Evolutionary conservation across 1,140 invertebrate species (phyloP).

Genomic region (Apis cerana): DNA sequence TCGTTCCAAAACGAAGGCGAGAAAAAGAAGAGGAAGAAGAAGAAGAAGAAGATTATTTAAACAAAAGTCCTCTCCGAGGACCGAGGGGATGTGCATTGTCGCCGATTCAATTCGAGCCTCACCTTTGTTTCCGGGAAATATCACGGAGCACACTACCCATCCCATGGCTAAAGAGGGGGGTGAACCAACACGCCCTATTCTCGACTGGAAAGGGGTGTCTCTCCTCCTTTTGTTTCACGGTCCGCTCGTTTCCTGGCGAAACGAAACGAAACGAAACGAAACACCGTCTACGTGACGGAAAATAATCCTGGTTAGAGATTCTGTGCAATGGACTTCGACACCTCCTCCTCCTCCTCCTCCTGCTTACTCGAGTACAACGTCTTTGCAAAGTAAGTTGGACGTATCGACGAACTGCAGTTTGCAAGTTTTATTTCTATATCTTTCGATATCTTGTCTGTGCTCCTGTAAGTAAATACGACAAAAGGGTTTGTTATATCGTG

Average conservation of each 20-base stretch:
- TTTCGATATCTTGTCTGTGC: no score
- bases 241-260: background rate
- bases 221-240: background rate
- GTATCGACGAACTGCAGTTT: no score
- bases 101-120: slow-evolving; percentile 1
- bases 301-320: background rate
- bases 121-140: slow-evolving; percentile 18
- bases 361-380: no score
- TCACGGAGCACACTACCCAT: background rate
- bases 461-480: no score
- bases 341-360: no score
- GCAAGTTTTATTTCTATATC: no score
- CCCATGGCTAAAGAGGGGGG: no score
- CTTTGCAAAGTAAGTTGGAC: no score
- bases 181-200: background rate
- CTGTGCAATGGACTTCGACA: background rate
- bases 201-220: background rate
- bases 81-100: background rate
- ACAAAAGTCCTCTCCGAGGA: background rate
- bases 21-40: background rate
- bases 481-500: no score
- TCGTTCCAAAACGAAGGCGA: background rate
- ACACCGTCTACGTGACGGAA: slow-evolving; percentile 4
- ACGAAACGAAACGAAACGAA: background rate
- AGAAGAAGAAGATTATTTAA: slow-evolving; percentile 27